phyloP scores from a whole-genome alignment of 2,113 vertebrate species.

The Speoplatyrhinus poulsoni region DNA sequence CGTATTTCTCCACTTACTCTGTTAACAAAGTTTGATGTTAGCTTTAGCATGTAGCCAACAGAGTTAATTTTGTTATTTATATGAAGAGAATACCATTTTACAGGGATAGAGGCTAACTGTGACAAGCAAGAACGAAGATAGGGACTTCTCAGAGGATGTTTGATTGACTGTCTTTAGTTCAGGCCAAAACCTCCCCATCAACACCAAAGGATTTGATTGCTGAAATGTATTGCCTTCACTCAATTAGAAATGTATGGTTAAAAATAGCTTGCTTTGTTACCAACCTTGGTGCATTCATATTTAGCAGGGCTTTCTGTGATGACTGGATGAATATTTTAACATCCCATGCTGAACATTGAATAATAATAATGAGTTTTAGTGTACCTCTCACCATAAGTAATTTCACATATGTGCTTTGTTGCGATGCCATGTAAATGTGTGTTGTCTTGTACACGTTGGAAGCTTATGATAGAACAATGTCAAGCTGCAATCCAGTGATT shows the following conservation, averaged over 20 bases:
- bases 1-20: constrained; percentile 28
- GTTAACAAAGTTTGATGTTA: too few relatives aligned
- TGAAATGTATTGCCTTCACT: too few relatives aligned
- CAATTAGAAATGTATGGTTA: too few relatives aligned
- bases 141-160: neutral
- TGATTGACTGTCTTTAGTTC: too few relatives aligned
- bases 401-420: neutral
- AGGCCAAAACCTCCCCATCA: too few relatives aligned
- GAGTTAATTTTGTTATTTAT: neutral
- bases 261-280: too few relatives aligned
- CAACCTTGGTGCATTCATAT: too few relatives aligned
- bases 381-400: neutral
- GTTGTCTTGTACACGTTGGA: neutral
- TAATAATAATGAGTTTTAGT: too few relatives aligned
- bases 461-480: neutral
- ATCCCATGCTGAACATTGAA: too few relatives aligned
- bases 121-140: constrained; percentile 1
- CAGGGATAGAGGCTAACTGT: neutral
- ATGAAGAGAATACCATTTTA: neutral
- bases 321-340: neutral
- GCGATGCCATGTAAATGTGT: neutral
- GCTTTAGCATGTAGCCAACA: neutral
- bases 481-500: neutral
- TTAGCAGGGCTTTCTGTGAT: too few relatives aligned
- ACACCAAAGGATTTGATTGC: too few relatives aligned